Evolutionary conservation across 2,797 vertebrate genomes (phyloP).

Genomic region (Zenarchopterus dispar): DNA sequence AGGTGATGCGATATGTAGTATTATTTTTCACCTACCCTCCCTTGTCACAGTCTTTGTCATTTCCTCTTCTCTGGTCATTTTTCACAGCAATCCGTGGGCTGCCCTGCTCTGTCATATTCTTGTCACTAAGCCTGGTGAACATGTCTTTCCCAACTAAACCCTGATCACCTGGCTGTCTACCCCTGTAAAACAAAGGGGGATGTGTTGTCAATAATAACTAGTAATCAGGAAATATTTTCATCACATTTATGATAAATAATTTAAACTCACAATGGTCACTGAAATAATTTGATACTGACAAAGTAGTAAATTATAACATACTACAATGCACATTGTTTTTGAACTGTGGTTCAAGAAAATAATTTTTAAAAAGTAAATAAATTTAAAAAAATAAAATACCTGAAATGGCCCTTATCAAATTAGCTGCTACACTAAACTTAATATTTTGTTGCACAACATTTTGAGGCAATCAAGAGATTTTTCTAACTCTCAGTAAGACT

Average conservation of each 20-base stretch:
- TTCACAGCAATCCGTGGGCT: conserved; percentile 42
- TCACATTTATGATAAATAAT: neutral
- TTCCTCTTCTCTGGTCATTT: conserved; percentile 56
- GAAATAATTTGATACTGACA: too few species aligned
- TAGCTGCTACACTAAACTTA: too few species aligned
- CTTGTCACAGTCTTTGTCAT: conserved; percentile 50
- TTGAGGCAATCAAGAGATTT: too few species aligned
- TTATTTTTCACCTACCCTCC: conserved; percentile 36
- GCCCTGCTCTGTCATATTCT: conserved; percentile 26
- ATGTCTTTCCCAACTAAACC: conserved; percentile 18
- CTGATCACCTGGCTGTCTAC: neutral
- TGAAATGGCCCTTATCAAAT: too few species aligned
- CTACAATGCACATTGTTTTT: too few species aligned
- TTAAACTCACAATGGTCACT: neutral
- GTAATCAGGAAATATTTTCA: neutral
- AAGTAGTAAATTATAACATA: too few species aligned
- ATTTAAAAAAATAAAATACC: too few species aligned
- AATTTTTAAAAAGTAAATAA: too few species aligned
- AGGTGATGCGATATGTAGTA: conserved; percentile 49
- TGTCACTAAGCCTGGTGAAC: conserved; percentile 29
- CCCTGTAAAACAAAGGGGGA: neutral
- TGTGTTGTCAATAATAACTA: conserved; percentile 1
- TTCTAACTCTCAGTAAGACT: too few species aligned
- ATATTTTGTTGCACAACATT: too few species aligned
- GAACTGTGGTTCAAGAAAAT: too few species aligned